phyloP scores from a whole-genome alignment of 2,797 vertebrate genomes.

The Anableps anableps region DNA sequence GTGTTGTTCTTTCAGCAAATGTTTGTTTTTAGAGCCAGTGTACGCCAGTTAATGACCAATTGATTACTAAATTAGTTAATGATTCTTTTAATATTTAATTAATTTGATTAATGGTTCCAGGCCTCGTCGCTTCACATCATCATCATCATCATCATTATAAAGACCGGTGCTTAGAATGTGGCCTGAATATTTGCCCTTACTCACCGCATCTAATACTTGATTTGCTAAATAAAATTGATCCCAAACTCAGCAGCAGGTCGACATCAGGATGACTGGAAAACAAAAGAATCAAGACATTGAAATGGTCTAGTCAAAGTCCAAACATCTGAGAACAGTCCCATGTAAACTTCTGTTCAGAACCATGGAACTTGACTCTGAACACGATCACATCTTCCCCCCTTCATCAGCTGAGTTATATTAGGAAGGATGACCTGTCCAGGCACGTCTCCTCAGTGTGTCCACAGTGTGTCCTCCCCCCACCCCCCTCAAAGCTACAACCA shows the following conservation, averaged over 20 bases:
- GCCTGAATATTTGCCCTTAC: too few species aligned
- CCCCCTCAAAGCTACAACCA: slow-evolving; percentile 2
- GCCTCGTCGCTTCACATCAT: too few species aligned
- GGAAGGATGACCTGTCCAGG: not conserved
- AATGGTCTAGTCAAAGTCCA: not conserved
- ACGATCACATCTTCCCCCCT: not conserved
- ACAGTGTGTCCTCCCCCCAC: slow-evolving; percentile 27
- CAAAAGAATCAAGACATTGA: too few species aligned
- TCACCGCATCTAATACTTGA: not conserved
- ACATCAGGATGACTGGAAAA: not conserved
- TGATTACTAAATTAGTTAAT: too few species aligned
- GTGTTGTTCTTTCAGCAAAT: too few species aligned
- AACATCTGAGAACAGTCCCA: not conserved
- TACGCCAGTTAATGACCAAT: too few species aligned
- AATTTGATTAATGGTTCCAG: too few species aligned
- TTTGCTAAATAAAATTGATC: not conserved
- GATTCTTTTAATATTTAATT: too few species aligned
- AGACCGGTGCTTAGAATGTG: too few species aligned
- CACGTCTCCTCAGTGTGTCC: slow-evolving; percentile 35
- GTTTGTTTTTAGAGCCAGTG: too few species aligned
- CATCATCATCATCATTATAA: too few species aligned
- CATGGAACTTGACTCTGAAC: not conserved
- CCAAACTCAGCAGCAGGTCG: not conserved
- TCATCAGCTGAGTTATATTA: not conserved
- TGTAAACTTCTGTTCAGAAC: not conserved